Evolutionary conservation across 2,113 vertebrate genomes (phyloP), one percentile per base, ranked within the genome.

Genomic region (Chionodraco myersi): DNA sequence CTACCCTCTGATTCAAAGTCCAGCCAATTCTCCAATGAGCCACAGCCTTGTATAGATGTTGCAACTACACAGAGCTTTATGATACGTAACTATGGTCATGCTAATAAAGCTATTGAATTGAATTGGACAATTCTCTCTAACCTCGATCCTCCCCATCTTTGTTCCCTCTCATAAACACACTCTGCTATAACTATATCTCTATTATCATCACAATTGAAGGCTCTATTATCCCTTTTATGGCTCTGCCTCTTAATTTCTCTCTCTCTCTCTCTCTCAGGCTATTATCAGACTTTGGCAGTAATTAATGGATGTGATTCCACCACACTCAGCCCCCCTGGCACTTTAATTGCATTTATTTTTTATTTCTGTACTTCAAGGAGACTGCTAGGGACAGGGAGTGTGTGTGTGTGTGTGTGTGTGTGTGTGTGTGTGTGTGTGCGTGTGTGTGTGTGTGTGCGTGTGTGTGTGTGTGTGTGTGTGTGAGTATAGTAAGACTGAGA

Each of bases 301-400:
- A 91, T 89, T 75, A 88, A 89, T 84, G 83, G 64, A 51, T 83
- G 75, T 57, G 74, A 77, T 73, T 78, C 78, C 72, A 60, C 74
- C 0, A 63, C 74, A 78, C 72, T 68, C 68, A 26, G 56, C 66
- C 57, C 76, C 82, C 18, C 36, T 80, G 79, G 62, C 79, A 73
- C 79, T 90, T 89, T 89, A 92, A 92, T 91, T 91, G 75, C 26
- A 82, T 80, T 82, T 30, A 2, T 30, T 83, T 91, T 86, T 87
- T 77, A 79, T 87, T 88, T 81, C 68, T 75, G 48, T 49, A 23
- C 57, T 87, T 72, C 14, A 68, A 66, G 44, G 79, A 21, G 57
- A 30, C 54, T 44, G 51, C 41, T 26, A 61, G 65, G 58, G 54
- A 74, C 23, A n/a, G n/a, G n/a, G n/a, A n/a, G n/a, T n/a, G n/a